These are phyloP conservation scores for Julus scandinavius DNA, from an alignment of 2,888 invertebrate genomes.

Conservation along the genomic window DNA sequence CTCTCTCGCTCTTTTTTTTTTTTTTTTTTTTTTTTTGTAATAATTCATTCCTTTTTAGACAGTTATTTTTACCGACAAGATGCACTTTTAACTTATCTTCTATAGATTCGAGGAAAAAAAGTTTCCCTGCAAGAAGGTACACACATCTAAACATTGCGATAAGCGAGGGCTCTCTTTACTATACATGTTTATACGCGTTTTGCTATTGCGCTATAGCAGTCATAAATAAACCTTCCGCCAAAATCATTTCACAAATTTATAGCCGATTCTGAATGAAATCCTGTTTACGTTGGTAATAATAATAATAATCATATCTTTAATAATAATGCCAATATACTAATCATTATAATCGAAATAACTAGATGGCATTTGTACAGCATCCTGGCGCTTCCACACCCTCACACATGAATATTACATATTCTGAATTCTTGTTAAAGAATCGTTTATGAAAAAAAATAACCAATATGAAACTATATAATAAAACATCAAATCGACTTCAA, in stretches of 20 bases:
- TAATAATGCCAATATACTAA: constrained; percentile 33
- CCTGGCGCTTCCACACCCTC: background rate
- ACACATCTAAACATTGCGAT: background rate
- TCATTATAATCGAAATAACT: constrained; percentile 33
- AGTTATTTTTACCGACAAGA: background rate
- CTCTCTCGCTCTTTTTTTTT: too few relatives aligned
- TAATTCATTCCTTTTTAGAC: background rate
- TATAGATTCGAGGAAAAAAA: background rate
- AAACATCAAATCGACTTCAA: background rate
- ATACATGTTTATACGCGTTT: background rate
- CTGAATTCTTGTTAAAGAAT: background rate
- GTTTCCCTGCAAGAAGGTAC: background rate
- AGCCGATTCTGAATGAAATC: constrained; percentile 25
- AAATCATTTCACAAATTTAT: constrained; percentile 33
- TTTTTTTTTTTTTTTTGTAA: background rate
- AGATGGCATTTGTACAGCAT: constrained; percentile 7
- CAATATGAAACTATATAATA: background rate
- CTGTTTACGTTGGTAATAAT: constrained; percentile 24
- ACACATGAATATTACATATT: background rate
- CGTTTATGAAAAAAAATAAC: background rate
- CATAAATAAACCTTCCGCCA: constrained; percentile 33
- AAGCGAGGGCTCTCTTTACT: background rate
- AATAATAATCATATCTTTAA: constrained; percentile 23
- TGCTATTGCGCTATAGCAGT: background rate
- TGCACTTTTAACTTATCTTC: background rate